phyloP scores from a whole-genome alignment of 2,113 vertebrate genomes.

The Glaucomys volans region DNA sequence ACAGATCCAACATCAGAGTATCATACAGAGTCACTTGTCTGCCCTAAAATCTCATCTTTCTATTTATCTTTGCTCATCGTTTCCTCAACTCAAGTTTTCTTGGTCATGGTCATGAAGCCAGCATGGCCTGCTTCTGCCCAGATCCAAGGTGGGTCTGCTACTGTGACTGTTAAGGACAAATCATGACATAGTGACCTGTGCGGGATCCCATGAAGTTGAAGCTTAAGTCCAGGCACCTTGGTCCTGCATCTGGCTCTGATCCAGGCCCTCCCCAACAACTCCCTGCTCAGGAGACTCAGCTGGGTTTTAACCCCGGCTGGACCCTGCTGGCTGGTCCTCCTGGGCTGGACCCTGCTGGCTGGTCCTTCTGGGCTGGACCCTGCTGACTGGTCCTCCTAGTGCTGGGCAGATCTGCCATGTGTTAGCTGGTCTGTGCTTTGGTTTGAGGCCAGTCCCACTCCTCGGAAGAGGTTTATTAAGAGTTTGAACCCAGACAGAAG shows the following conservation, averaged over 20 bases:
- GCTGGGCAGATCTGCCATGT: not conserved
- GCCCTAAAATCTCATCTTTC: not conserved
- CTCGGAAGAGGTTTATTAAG: not conserved
- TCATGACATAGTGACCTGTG: not conserved
- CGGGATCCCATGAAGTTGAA: not conserved
- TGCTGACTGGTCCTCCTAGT: not conserved
- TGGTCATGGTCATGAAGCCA: not conserved
- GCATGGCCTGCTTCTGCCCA: not conserved
- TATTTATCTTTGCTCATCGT: not conserved
- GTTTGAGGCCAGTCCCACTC: not conserved
- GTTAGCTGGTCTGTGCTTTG: not conserved
- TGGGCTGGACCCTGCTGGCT: not conserved
- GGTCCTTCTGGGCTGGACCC: not conserved
- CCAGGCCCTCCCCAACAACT: fast-evolving
- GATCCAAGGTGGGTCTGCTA: not conserved
- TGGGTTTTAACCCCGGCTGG: too few relatives aligned
- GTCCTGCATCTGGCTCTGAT: not conserved
- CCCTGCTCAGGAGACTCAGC: not conserved
- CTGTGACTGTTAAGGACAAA: not conserved
- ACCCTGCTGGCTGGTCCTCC: not conserved
- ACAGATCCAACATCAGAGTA: too few relatives aligned
- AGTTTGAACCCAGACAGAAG: not conserved
- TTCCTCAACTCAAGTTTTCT: not conserved
- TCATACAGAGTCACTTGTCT: not conserved
- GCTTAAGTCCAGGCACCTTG: not conserved